A percentile compares a stretch with the other conserved stretches of the same genome.
phyloP scores from a whole-genome alignment of 2,113 vertebrate genomes.

The Larimichthys crocea region DNA sequence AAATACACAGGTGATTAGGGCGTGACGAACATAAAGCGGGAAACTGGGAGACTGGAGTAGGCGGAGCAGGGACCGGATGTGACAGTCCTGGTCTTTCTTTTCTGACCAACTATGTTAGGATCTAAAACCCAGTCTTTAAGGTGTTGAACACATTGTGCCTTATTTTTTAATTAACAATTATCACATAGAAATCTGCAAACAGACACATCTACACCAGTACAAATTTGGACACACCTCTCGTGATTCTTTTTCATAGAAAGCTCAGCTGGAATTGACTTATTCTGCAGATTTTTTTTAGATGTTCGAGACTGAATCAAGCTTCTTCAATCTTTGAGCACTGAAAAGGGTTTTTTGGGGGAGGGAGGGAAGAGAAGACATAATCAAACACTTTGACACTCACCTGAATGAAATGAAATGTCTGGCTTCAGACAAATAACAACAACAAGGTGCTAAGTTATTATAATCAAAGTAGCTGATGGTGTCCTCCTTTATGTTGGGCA shows the following conservation, averaged over 20 bases:
- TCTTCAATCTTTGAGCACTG: background rate
- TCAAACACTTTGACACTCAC: background rate
- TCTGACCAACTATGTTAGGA: no score
- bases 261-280: no score
- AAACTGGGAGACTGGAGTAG: no score
- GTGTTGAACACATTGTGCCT: no score
- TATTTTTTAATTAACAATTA: no score
- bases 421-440: background rate
- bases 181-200: background rate
- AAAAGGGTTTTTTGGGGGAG: background rate
- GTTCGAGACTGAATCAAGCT: background rate
- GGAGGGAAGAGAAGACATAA: background rate
- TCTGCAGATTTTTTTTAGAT: background rate
- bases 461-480: background rate
- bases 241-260: background rate
- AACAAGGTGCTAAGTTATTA: conserved; percentile 1
- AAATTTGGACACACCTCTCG: background rate
- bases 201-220: background rate
- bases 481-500: background rate
- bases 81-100: no score
- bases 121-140: no score
- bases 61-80: no score
- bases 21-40: no score
- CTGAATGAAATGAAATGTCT: background rate
- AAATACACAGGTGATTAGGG: no score